Base-by-base conservation (phyloP, 2,888 invertebrate species). In the Zaprionus lineosus region DNA sequence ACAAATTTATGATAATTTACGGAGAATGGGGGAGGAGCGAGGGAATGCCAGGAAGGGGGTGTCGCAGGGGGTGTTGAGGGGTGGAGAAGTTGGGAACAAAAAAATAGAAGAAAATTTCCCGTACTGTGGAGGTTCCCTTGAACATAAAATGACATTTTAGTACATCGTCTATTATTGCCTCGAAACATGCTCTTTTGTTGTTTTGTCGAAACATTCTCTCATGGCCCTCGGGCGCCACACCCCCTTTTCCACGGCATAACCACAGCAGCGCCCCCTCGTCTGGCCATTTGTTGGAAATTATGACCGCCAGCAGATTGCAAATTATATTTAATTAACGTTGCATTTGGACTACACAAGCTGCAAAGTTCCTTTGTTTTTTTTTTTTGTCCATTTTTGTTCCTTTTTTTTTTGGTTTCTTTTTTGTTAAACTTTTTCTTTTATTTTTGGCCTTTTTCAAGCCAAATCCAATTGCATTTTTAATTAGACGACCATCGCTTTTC, bases 1-100 rank as follows among this genome's bases (percentile, higher is more conserved):
- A 79, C 84, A 86, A 83, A 86, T 86, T 83, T 83, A 83, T 83
- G 82, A 86, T 86, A 83, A 83, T 83, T 86, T 86, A 52, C 48
- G 71, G 65, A 51, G 57, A 53, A n/a, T n/a, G n/a, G n/a, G n/a
- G n/a, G n/a, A n/a, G n/a, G n/a, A n/a, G n/a, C n/a, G n/a, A n/a
- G n/a, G n/a, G n/a, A n/a, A n/a, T n/a, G n/a, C n/a, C n/a, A n/a
- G n/a, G n/a, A n/a, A n/a, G n/a, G n/a, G n/a, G n/a, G n/a, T n/a
- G n/a, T n/a, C n/a, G n/a, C n/a, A n/a, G n/a, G n/a, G n/a, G n/a
- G n/a, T n/a, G n/a, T n/a, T n/a, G n/a, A n/a, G n/a, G n/a, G n/a
- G n/a, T n/a, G n/a, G n/a, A n/a, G n/a, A n/a, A n/a, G n/a, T n/a
- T n/a, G n/a, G n/a, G n/a, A n/a, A n/a, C n/a, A 81, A 72, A 74